phyloP scores from a whole-genome alignment of 2,888 invertebrate genomes.

The Anodontia alba region DNA sequence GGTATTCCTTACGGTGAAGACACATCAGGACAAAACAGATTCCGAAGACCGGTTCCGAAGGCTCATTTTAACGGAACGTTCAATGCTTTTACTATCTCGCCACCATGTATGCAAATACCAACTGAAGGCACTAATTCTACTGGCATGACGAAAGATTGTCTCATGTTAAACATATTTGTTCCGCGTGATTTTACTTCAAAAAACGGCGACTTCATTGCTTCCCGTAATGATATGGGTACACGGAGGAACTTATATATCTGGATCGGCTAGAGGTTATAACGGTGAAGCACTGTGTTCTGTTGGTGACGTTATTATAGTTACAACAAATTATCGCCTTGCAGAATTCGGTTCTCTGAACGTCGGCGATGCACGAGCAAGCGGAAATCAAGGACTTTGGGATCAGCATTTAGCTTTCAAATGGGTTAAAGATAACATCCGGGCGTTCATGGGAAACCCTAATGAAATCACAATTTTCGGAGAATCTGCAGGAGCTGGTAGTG shows the following conservation, averaged over 20 bases:
- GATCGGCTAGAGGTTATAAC: conserved; percentile 14
- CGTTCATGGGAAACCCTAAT: conserved; percentile 43
- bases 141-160: conserved; percentile 41
- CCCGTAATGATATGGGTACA: conserved; percentile 59
- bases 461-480: conserved; percentile 55
- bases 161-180: conserved; percentile 47
- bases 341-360: conserved; percentile 49
- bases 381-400: conserved; percentile 60
- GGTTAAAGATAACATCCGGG: conserved; percentile 51
- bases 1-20: conserved; percentile 54
- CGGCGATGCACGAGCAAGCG: conserved; percentile 28
- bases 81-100: conserved; percentile 8
- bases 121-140: neutral
- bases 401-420: conserved; percentile 55
- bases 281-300: conserved; percentile 12
- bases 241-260: conserved; percentile 42
- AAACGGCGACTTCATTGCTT: conserved; percentile 1
- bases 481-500: conserved; percentile 50
- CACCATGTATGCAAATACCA: conserved; percentile 31
- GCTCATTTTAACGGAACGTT: conserved; percentile 31
- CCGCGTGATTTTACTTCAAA: conserved; percentile 22
- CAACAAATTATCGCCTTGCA: conserved; percentile 50
- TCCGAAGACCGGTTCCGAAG: conserved; percentile 42
- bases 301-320: conserved; percentile 46
- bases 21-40: conserved; percentile 40